Conservation (phyloP, 2,888 invertebrate species). For the Melinaea menophilus region DNA sequence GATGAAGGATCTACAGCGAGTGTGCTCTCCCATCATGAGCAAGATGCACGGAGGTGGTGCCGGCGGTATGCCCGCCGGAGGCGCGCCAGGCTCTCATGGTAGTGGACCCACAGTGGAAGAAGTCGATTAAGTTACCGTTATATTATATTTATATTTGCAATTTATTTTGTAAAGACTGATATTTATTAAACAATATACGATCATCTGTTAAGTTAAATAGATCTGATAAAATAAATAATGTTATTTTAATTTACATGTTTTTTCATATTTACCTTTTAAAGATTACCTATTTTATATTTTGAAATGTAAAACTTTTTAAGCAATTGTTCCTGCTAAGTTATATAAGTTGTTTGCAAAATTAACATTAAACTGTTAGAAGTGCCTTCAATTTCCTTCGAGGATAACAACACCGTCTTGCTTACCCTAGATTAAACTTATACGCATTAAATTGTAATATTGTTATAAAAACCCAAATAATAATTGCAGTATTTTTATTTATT, state of each 20-base stretch:
- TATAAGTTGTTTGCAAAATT: too few species aligned
- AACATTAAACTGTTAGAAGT: too few species aligned
- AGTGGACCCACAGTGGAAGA: conserved; percentile 57
- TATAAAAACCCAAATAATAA: too few species aligned
- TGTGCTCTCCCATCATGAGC: conserved; percentile 78
- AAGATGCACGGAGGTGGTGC: conserved; percentile 66
- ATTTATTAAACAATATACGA: conserved; percentile 30
- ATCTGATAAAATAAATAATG: conserved; percentile 9
- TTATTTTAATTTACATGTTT: conserved; percentile 8
- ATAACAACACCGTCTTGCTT: too few species aligned
- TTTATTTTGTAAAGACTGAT: conserved; percentile 38
- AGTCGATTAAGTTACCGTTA: conserved; percentile 45
- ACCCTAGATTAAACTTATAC: too few species aligned
- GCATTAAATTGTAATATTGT: too few species aligned
- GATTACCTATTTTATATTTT: too few species aligned
- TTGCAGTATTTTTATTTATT: too few species aligned
- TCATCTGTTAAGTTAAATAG: conserved; percentile 16
- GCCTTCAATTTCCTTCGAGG: too few species aligned
- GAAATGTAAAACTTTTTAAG: too few species aligned
- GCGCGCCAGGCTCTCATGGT: conserved; percentile 30
- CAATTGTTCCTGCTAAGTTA: too few species aligned
- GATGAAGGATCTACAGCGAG: conserved; percentile 77
- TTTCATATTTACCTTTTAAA: conserved; percentile 12
- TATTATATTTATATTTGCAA: conserved; percentile 12
- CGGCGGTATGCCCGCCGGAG: conserved; percentile 27